These are phyloP conservation scores for Lasiurus cinereus DNA, from an alignment of 2,113 vertebrate genomes.

Conservation along the genomic window DNA sequence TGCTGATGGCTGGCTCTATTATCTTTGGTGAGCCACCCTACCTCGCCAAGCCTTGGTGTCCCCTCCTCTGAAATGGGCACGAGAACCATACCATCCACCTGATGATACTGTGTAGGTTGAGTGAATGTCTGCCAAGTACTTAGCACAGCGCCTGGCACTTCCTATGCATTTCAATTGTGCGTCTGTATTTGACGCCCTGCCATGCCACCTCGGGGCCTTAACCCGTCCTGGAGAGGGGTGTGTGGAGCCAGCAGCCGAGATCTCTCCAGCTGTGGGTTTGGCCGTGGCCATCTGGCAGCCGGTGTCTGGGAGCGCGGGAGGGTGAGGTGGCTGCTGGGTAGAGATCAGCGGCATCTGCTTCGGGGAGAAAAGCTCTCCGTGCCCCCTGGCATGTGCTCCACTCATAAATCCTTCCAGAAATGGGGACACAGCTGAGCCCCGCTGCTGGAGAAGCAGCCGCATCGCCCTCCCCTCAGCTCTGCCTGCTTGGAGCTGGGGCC, in stretches of 20 bases:
- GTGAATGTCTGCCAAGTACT: neutral
- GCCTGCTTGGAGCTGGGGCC: constrained; percentile 33
- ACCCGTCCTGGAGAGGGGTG: neutral
- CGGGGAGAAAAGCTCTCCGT: constrained; percentile 15
- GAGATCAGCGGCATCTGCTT: constrained; percentile 78
- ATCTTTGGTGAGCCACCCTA: neutral
- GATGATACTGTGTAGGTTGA: neutral
- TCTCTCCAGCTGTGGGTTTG: constrained; percentile 68
- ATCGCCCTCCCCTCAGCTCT: constrained; percentile 15
- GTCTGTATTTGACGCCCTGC: constrained; percentile 16
- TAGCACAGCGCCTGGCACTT: neutral
- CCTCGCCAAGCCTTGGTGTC: neutral
- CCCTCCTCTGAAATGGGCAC: neutral
- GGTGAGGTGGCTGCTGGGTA: constrained; percentile 35
- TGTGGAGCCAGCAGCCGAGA: constrained; percentile 41
- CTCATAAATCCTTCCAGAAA: constrained; percentile 85
- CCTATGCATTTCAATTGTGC: neutral
- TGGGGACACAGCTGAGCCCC: constrained; percentile 77
- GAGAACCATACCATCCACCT: neutral
- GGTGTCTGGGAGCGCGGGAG: constrained; percentile 18
- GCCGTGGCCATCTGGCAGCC: constrained; percentile 72
- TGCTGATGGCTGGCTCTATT: neutral
- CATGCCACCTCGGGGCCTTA: constrained; percentile 24
- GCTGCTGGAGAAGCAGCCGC: constrained; percentile 45
- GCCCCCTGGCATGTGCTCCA: constrained; percentile 59